Base-by-base conservation (phyloP, 2,888 invertebrate genomes). In the Atethmia centrago region DNA sequence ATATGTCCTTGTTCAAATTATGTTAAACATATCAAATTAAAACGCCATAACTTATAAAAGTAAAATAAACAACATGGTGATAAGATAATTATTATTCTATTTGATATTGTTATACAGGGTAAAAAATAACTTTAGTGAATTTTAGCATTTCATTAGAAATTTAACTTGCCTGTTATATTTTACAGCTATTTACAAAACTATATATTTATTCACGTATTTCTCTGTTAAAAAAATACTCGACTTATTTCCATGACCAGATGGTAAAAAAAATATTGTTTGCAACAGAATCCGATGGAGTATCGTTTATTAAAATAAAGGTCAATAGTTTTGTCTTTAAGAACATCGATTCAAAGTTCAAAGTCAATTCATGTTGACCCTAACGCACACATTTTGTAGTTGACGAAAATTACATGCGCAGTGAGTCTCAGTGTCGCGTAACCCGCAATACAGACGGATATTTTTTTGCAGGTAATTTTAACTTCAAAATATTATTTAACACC, bases 131-230 rank as follows among this genome's bases (percentile, higher is more conserved):
- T 40, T n/a, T 16, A 14, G 10, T 58, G 2, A 21, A 10, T 58
- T 62, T 47, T 14, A 25, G 28, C 4, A 19, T 40, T 28, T 55
- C 0, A 28, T 1, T 51, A 21, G 31, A 9, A 28, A 42, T 31
- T 28, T 19, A 56, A 56, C 7, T 31, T 36, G 61, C 40, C 3
- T 74, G 28, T 42, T 3, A 63, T 80, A 53, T 64, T 65, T 61
- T 62, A 80, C 45, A 65, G 2, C 10, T 75, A 79, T 75, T 80
- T 62, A 79, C 64, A 80, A 61, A 65, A 55, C 3, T 45, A 74
- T 63, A 2, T 63, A 56, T 49, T 16, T 58, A 53, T 47, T 58
- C 62, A 68, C 45, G 61, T 31, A 31, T 19, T 21, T 51, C 36
- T 21, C 9, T 5, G 7, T 68, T 49, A 1, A n/a, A 10, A 36